Evolutionary conservation across 2,888 invertebrate genomes (phyloP), one percentile per base, ranked within the genome.

Genomic region (Thysanoteuthis rhombus): DNA sequence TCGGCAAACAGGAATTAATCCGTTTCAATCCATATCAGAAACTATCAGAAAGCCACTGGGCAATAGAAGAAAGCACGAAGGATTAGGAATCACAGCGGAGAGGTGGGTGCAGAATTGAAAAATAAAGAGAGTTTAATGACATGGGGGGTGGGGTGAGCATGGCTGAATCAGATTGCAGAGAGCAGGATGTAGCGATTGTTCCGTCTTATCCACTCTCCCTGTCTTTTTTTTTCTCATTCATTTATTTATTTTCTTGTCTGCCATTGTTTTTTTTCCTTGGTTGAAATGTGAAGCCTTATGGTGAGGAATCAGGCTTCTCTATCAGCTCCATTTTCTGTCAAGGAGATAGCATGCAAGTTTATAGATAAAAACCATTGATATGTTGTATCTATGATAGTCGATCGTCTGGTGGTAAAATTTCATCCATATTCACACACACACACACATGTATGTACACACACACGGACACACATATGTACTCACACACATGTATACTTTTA

Each of bases 1-100:
- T 75, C 75, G 75, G 75, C 75, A 75, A 75, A 75, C 75, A 75
- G 75, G 75, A 75, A 75, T 75, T 75, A 75, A 75, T 75, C 75
- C 75, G 75, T n/a, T 36, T 75, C 75, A 75, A 75, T 75, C 75
- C 75, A n/a, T n/a, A 75, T 75, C 75, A 75, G 75, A 75, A n/a
- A 75, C 36, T n/a, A 75, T 75, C 75, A n/a, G 75, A 75, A 75
- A 75, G 75, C 75, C 75, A 8, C n/a, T 12, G 12, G 75, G 75
- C 75, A 75, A 36, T 10, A 75, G 75, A 75, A 75, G n/a, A 36
- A 36, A 75, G 75, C 36, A 36, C 16, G 0, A 75, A 32, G n/a
- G 75, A 75, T 75, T 75, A 75, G n/a, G 75, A 75, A 75, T 75
- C 36, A 25, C 52, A 36, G 12, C 36, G 2, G 52, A 75, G n/a